A percentile compares a stretch with the other conserved stretches of the same genome.
phyloP scores from a whole-genome alignment of 2,797 vertebrate species.

The Geotrypetes seraphini region DNA sequence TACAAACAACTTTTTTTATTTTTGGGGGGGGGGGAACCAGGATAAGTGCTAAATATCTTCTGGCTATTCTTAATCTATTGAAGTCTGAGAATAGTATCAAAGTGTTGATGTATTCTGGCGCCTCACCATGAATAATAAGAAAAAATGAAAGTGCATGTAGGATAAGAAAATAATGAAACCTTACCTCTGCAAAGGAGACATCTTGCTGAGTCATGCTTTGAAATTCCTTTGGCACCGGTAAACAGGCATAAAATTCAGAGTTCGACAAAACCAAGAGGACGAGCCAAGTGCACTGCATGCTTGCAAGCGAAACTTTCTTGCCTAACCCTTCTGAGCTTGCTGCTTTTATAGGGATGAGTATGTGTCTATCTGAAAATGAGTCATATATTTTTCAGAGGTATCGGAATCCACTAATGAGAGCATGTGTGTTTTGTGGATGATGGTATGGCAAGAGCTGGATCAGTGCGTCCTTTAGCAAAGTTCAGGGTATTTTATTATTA shows the following conservation, averaged over 20 bases:
- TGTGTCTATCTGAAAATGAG: background rate
- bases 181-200: background rate
- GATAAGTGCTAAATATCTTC: too few species aligned
- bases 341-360: background rate
- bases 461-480: too few species aligned
- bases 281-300: background rate
- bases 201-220: background rate
- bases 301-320: background rate
- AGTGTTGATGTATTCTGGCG: too few species aligned
- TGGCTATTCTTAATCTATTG: too few species aligned
- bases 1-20: too few species aligned
- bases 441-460: background rate
- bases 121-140: too few species aligned
- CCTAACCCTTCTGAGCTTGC: background rate
- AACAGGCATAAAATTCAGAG: background rate
- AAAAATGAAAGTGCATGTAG: too few species aligned
- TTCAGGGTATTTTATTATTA: too few species aligned
- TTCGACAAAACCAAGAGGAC: constrained; percentile 1
- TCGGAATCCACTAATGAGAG: background rate
- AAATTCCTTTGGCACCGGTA: background rate
- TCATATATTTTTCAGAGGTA: background rate
- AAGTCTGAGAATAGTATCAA: too few species aligned
- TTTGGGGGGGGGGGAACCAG: too few species aligned
- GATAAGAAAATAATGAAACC: background rate
- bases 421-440: background rate